phyloP scores from a whole-genome alignment of 2,797 vertebrate species.

The Anas flavirostris region DNA sequence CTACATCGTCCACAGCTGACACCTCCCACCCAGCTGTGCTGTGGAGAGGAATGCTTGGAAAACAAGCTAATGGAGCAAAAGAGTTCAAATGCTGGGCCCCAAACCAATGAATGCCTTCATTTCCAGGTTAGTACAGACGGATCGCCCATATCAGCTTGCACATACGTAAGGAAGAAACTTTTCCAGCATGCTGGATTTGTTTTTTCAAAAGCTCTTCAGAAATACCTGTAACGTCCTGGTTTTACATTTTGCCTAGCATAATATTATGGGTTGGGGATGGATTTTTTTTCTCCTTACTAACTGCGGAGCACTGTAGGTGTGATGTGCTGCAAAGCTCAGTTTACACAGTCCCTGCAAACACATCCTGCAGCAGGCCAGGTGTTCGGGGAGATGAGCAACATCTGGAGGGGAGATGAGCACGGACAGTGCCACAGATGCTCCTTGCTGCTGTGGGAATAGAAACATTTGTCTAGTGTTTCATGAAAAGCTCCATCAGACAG shows the following conservation, averaged over 20 bases:
- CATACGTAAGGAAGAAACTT: neutral
- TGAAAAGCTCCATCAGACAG: neutral
- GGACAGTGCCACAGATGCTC: conserved; percentile 26
- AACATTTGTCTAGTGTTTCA: conserved; percentile 9
- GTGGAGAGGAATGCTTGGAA: neutral
- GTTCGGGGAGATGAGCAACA: neutral
- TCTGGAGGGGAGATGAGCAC: conserved; percentile 2
- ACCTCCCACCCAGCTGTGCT: neutral
- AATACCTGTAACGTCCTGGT: neutral
- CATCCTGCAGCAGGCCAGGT: neutral
- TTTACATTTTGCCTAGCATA: neutral
- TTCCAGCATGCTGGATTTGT: neutral
- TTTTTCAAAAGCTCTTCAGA: neutral
- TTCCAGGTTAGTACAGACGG: neutral
- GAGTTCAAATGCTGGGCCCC: neutral
- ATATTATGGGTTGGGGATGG: neutral
- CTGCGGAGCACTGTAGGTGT: neutral
- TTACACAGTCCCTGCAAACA: neutral
- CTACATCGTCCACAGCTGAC: conserved; percentile 30
- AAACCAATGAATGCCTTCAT: conserved; percentile 8
- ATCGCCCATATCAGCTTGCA: neutral
- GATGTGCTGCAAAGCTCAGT: neutral
- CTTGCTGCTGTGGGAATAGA: neutral
- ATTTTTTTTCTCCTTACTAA: neutral
- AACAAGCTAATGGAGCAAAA: neutral